phyloP scores from a whole-genome alignment of 1,140 invertebrate species.

The Sitodiplosis mosellana region DNA sequence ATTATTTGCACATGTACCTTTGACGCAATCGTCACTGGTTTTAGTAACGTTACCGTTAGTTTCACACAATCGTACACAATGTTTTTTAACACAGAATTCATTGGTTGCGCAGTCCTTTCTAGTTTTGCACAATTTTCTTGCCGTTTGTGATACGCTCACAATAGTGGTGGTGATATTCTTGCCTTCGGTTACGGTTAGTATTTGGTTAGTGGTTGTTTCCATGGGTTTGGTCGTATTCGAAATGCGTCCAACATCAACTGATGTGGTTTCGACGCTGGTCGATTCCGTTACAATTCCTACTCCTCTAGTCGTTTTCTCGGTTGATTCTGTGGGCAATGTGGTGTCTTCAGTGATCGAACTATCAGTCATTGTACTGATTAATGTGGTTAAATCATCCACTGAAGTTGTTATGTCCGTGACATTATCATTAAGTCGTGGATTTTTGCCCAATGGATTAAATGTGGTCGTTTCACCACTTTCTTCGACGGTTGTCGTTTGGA shows the following conservation, averaged over 20 bases:
- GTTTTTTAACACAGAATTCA: slow-evolving; percentile 32
- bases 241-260: background rate
- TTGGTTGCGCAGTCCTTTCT: slow-evolving; percentile 28
- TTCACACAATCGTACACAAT: slow-evolving; percentile 33
- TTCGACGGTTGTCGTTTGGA: background rate
- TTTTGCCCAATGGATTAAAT: slow-evolving; percentile 13
- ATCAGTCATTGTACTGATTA: too few species aligned
- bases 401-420: slow-evolving; percentile 13
- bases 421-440: slow-evolving; percentile 22
- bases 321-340: background rate
- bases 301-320: background rate
- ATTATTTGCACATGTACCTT: slow-evolving; percentile 8
- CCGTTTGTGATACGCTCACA: background rate
- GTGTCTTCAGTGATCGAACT: background rate
- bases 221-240: slow-evolving; percentile 10
- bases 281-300: background rate
- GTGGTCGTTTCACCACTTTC: too few species aligned
- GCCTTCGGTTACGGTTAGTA: slow-evolving; percentile 1
- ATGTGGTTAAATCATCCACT: background rate
- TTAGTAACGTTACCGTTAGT: slow-evolving; percentile 28
- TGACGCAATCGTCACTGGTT: slow-evolving; percentile 6
- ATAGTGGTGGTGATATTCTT: background rate
- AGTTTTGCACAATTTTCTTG: background rate
- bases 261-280: too few species aligned
- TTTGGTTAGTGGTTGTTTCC: slow-evolving; percentile 6